Conservation (phyloP, 2,113 vertebrate species). For the Oreochromis niloticus region DNA sequence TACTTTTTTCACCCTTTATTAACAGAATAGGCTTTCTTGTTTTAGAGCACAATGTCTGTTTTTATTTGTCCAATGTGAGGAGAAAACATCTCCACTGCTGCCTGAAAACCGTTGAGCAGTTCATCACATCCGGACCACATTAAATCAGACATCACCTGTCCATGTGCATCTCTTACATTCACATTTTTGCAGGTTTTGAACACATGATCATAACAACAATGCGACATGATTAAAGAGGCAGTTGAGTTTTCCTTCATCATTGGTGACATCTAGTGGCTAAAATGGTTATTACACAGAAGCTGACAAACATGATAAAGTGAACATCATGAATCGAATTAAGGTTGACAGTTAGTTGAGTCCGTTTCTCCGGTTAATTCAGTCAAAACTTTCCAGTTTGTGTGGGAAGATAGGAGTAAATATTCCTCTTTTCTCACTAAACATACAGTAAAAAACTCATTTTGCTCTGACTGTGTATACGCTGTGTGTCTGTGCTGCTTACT, state of each 20-base stretch:
- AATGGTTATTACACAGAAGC: not conserved
- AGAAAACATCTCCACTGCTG: not conserved
- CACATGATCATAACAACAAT: not conserved
- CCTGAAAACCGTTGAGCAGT: not conserved
- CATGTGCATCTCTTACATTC: not conserved
- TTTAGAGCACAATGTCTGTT: not conserved
- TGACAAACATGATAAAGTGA: not conserved
- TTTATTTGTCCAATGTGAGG: not conserved
- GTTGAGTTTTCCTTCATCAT: slow-evolving; percentile 9
- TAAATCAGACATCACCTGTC: not conserved
- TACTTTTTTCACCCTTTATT: not conserved
- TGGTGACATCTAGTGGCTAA: slow-evolving; percentile 57
- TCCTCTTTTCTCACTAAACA: not conserved
- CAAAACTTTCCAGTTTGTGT: not conserved
- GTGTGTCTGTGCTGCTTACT: slow-evolving; percentile 13
- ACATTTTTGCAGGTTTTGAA: not conserved
- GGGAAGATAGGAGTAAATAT: not conserved
- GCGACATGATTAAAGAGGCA: not conserved
- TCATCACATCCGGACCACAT: not conserved
- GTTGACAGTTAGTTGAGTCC: not conserved
- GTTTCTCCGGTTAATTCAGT: not conserved
- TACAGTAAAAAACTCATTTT: not conserved
- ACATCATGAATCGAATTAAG: not conserved
- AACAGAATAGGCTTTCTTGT: not conserved
- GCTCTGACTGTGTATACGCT: not conserved